Conservation (phyloP, 2,113 vertebrate species). For the Tricholaema leucomelas region DNA sequence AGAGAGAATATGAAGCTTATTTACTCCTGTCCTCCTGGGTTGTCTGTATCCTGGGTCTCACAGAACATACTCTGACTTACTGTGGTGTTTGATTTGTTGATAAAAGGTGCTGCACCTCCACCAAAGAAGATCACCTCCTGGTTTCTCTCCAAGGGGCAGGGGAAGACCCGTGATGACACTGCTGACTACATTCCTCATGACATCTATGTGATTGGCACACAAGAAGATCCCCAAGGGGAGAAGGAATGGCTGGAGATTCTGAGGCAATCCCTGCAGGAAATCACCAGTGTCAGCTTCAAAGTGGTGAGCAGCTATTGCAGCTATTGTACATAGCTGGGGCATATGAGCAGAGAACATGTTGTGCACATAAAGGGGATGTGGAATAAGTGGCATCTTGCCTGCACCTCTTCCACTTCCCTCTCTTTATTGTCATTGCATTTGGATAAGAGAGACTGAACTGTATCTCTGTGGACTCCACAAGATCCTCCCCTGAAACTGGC, state of each 20-base stretch:
- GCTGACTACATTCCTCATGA: conserved; percentile 97
- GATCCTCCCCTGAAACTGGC: not conserved
- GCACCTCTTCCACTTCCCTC: not conserved
- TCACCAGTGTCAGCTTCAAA: conserved; percentile 94
- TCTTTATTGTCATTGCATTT: not conserved
- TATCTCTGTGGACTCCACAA: not conserved
- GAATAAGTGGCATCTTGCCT: not conserved
- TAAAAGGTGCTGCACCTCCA: conserved; percentile 86
- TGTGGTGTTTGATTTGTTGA: conserved; percentile 69
- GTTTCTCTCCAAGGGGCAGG: conserved; percentile 97
- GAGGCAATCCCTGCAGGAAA: conserved; percentile 84
- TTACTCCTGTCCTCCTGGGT: not conserved
- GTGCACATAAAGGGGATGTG: not conserved
- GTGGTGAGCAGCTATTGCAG: conserved; percentile 75
- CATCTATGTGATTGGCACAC: conserved; percentile 94
- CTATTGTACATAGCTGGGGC: not conserved
- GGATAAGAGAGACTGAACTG: not conserved
- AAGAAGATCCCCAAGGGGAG: conserved; percentile 92
- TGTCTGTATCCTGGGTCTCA: not conserved
- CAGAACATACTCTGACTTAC: conserved; percentile 25
- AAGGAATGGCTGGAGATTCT: conserved; percentile 92
- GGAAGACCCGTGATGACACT: conserved; percentile 92
- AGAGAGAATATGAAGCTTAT: not conserved
- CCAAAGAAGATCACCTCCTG: conserved; percentile 91
- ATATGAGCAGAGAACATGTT: not conserved